Conservation (phyloP, 2,113 vertebrate genomes). For the Sinosuthora webbiana region DNA sequence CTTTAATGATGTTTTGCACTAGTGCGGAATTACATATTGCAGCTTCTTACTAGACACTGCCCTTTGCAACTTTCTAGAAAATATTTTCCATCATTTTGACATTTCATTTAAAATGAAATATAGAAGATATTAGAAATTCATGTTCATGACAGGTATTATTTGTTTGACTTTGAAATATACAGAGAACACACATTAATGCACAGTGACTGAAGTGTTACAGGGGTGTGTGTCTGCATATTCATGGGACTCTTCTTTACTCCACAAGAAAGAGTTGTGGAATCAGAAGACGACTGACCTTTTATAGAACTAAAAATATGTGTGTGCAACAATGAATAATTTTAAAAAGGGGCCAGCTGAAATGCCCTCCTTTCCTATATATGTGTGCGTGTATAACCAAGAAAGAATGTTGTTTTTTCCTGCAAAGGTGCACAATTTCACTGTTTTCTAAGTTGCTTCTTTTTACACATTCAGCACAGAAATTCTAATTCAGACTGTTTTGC, state of each 20-base stretch:
- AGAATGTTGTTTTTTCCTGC: conserved; percentile 30
- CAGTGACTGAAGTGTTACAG: conserved; percentile 68
- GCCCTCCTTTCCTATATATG: background rate
- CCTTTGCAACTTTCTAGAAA: conserved; percentile 75
- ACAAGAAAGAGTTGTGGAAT: conserved; percentile 43
- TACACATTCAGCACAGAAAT: conserved; percentile 35
- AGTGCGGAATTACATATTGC: conserved; percentile 3
- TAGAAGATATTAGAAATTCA: conserved; percentile 79
- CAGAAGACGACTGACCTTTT: conserved; percentile 76
- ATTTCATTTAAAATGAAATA: conserved; percentile 86
- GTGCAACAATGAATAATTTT: conserved; percentile 73
- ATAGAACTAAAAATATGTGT: conserved; percentile 41
- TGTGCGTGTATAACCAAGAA: background rate
- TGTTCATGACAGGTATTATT: conserved; percentile 82
- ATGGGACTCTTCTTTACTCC: conserved; percentile 70
- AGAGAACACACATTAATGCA: conserved; percentile 79
- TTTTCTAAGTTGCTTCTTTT: conserved; percentile 20
- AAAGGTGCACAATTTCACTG: background rate
- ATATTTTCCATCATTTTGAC: conserved; percentile 83
- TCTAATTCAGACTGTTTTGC: background rate
- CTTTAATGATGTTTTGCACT: conserved; percentile 35
- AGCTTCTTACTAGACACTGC: conserved; percentile 52
- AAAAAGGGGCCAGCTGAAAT: conserved; percentile 18
- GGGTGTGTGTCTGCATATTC: conserved; percentile 84
- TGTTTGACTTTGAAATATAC: conserved; percentile 82